Evolutionary conservation across 2,797 vertebrate species (phyloP).

Genomic region (Craterocephalus amniculus): DNA sequence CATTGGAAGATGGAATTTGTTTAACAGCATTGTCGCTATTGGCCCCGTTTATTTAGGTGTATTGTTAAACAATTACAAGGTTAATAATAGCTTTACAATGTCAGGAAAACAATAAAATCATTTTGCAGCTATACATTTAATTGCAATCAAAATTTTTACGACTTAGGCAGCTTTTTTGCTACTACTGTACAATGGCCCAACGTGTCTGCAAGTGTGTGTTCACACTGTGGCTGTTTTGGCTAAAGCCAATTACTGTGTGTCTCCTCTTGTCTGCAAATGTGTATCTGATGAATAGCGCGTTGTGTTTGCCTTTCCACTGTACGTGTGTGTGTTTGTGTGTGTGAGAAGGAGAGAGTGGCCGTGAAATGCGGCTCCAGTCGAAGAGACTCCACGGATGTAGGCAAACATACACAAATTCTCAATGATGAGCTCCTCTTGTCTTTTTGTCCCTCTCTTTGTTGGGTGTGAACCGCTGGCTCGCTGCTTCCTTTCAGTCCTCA

Average conservation of each 20-base stretch:
- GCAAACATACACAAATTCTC: slow-evolving; percentile 22
- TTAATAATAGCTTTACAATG: too few species aligned
- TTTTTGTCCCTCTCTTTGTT: slow-evolving; percentile 23
- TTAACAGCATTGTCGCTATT: too few species aligned
- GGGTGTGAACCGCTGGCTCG: slow-evolving; percentile 9
- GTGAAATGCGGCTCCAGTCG: slow-evolving; percentile 16
- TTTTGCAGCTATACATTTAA: not conserved
- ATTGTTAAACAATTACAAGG: too few species aligned
- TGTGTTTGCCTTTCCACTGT: slow-evolving; percentile 13
- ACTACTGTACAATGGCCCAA: not conserved
- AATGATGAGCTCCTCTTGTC: slow-evolving; percentile 13
- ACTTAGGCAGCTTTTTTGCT: not conserved
- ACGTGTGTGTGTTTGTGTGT: not conserved
- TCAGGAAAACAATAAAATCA: not conserved
- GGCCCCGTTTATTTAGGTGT: not conserved
- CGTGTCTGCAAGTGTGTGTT: slow-evolving; percentile 9
- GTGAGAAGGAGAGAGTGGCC: not conserved
- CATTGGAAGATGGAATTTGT: too few species aligned
- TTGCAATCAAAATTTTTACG: not conserved
- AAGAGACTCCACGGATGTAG: slow-evolving; percentile 12
- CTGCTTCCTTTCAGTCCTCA: slow-evolving; percentile 39
- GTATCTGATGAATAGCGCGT: slow-evolving; percentile 36
- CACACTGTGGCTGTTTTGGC: slow-evolving; percentile 15
- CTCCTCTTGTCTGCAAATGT: slow-evolving; percentile 25
- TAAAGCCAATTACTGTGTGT: slow-evolving; percentile 31